Percentiles rank a stretch among this genome's conserved stretches.
Evolutionary conservation across 2,113 vertebrate genomes (phyloP).

Genomic region (Dipodomys merriami): DNA sequence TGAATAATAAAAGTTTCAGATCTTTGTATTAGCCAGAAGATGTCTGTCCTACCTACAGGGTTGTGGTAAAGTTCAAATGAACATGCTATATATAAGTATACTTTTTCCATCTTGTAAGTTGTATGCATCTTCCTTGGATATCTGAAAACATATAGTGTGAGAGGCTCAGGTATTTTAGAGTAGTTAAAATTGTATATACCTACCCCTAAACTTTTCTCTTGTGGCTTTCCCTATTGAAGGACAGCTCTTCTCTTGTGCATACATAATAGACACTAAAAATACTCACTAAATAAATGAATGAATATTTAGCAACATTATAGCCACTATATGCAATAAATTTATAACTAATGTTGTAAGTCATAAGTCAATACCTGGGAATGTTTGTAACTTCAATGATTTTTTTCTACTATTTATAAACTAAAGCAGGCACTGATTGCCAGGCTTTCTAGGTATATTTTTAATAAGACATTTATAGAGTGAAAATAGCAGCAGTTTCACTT

Average conservation of each 20-base stretch:
- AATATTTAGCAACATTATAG: not conserved
- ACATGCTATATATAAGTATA: not conserved
- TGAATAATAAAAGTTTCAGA: constrained; percentile 1
- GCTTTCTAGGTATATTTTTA: constrained; percentile 50
- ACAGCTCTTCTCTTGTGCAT: not conserved
- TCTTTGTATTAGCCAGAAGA: constrained; percentile 42
- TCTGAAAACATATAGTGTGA: not conserved
- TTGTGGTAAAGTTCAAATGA: not conserved
- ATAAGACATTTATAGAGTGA: constrained; percentile 25
- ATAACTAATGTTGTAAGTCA: not conserved
- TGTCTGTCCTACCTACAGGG: not conserved
- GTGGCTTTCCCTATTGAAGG: not conserved
- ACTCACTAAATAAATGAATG: constrained; percentile 17
- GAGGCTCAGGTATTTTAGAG: not conserved
- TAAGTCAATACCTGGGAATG: not conserved
- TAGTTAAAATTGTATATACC: not conserved
- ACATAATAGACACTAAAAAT: not conserved
- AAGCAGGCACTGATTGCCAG: constrained; percentile 34
- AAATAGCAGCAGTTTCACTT: constrained; percentile 1
- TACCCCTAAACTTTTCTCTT: not conserved
- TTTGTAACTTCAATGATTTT: constrained; percentile 53
- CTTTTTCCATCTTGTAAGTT: not conserved
- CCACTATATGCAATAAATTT: not conserved
- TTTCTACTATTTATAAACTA: constrained; percentile 47
- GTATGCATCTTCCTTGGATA: not conserved